Evolutionary conservation across 2,113 vertebrate genomes (phyloP), one percentile per base, ranked within the genome.

Genomic region (Dissostichus mawsoni): DNA sequence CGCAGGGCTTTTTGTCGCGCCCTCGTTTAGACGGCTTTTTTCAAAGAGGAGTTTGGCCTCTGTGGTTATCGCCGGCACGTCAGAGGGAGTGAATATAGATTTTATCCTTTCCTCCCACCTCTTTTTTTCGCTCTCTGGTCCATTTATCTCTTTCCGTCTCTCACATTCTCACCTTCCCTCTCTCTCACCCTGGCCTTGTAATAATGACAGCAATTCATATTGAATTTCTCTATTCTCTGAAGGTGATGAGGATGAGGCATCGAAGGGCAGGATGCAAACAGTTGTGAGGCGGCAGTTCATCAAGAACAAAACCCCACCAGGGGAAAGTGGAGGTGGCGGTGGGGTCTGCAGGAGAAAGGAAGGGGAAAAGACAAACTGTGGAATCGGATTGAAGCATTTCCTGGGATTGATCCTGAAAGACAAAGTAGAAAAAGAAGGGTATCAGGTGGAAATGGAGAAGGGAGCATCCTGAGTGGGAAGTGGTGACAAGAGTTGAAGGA

Each of bases 131-230:
- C 71, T 66, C 76, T 85, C 82, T 73, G 53, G 59, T 80, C 82
- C 73, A 81, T 91, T 90, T 88, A 84, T 89, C 85, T 84, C 81
- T 81, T 25, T 76, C 66, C 5, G 12, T 82, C 70, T 69, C 75
- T 65, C 62, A 75, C 63, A 7, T 65, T 84, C 73, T 74, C 75
- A 29, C 20, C 69, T 65, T 77, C 61, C 11, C 48, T 74, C 75
- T 75, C 78, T 67, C 82, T 75, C 82, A 45, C 61, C 79, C 78
- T 74, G 84, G 87, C 92, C 84, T 89, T 82, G 87, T 84, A 89
- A 90, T 93, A 93, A 92, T 91, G 87, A 91, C 89, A 90, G 91
- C 86, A 90, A 82, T 91, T 90, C 73, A 84, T 93, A 92, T 93
- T 87, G 90, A 87, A 93, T 92, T 89, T 91, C 82, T 84, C 82